A percentile compares a stretch with the other conserved stretches of the same genome.
Evolutionary conservation across 2,797 vertebrate genomes (phyloP).

Genomic region (Syngnathus rostellatus): DNA sequence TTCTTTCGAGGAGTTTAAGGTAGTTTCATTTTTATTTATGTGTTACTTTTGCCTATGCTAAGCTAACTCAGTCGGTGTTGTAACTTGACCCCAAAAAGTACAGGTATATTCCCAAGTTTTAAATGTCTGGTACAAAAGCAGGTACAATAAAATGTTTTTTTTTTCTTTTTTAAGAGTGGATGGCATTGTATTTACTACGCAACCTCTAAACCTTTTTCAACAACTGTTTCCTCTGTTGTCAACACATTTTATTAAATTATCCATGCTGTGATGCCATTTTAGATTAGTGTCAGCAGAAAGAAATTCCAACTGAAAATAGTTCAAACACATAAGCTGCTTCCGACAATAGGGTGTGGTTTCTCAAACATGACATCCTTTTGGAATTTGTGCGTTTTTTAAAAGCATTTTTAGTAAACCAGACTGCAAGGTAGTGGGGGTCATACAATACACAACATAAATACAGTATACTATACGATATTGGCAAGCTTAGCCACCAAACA

Average conservation of each 20-base stretch:
- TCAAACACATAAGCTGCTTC: background rate
- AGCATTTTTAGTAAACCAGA: background rate
- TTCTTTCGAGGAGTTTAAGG: background rate
- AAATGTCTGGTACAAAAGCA: background rate
- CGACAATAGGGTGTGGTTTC: background rate
- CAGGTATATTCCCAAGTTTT: background rate
- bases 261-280: background rate
- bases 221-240: conserved; percentile 10
- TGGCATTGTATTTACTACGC: background rate
- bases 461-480: conserved; percentile 2
- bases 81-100: background rate
- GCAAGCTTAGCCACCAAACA: background rate
- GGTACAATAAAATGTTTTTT: background rate
- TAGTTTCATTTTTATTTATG: background rate
- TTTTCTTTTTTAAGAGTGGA: background rate
- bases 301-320: background rate
- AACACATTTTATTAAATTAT: conserved; percentile 8
- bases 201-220: background rate
- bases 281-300: background rate
- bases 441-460: background rate
- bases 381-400: background rate
- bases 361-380: conserved; percentile 2
- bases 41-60: background rate
- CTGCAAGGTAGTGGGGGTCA: background rate
- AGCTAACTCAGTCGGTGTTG: background rate